These are phyloP conservation scores for Pteronotus mesoamericanus DNA, from an alignment of 2,797 vertebrate genomes.

Conservation along the genomic window DNA sequence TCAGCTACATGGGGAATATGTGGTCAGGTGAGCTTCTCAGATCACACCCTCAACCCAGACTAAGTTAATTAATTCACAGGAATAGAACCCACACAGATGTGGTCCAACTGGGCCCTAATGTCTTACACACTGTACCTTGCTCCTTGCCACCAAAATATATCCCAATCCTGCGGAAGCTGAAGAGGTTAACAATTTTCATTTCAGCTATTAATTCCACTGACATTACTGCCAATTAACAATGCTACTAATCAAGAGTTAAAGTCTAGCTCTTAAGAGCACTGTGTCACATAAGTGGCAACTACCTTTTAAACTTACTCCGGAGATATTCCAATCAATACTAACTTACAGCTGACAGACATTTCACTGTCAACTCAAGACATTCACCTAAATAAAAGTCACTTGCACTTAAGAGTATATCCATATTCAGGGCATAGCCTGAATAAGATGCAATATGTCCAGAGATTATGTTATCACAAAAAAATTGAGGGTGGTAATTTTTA, in stretches of 20 bases:
- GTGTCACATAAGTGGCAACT: constrained; percentile 65
- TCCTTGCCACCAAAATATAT: not conserved
- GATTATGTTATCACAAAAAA: constrained; percentile 84
- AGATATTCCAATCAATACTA: constrained; percentile 86
- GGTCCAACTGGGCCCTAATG: not conserved
- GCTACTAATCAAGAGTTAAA: constrained; percentile 46
- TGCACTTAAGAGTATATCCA: constrained; percentile 84
- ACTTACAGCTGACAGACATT: constrained; percentile 83
- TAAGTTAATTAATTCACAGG: not conserved
- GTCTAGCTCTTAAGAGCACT: constrained; percentile 65
- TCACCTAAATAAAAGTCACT: constrained; percentile 89
- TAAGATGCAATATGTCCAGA: constrained; percentile 89
- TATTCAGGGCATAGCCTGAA: constrained; percentile 83
- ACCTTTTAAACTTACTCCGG: constrained; percentile 80
- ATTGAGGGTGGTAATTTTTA: constrained; percentile 63
- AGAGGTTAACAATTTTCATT: not conserved
- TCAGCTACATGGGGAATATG: not conserved
- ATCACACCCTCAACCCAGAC: not conserved
- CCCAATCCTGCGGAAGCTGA: fast-evolving
- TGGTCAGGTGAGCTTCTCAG: not conserved
- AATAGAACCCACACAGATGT: not conserved
- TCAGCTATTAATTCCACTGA: constrained; percentile 3
- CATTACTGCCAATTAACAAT: constrained; percentile 25
- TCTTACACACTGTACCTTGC: not conserved
- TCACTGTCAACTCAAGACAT: constrained; percentile 84